phyloP scores from a whole-genome alignment of 2,113 vertebrate species.

The Phyllopteryx taeniolatus region DNA sequence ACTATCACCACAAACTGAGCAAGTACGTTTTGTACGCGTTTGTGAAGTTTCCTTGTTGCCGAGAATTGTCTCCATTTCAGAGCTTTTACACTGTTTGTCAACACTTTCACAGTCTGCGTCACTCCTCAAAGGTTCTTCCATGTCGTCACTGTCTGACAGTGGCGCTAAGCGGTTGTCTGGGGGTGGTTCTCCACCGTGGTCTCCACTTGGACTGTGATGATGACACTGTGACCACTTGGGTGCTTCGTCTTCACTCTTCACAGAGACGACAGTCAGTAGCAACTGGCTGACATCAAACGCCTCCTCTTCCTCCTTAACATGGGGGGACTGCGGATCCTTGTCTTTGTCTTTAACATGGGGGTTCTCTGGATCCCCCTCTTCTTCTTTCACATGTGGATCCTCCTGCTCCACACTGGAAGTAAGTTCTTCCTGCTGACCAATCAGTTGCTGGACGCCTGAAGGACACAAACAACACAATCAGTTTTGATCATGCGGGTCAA shows the following conservation, averaged over 20 bases:
- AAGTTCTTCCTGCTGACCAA: neutral
- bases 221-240: neutral
- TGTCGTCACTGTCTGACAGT: neutral
- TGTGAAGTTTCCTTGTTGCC: no score
- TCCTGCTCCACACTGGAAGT: neutral
- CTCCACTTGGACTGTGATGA: neutral
- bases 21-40: neutral
- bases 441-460: neutral
- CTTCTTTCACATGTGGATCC: neutral
- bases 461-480: neutral
- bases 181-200: neutral
- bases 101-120: neutral
- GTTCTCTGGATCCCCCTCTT: no score
- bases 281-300: neutral
- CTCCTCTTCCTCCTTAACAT: neutral
- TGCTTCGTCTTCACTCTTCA: neutral
- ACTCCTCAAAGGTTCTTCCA: neutral
- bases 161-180: neutral
- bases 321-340: no score
- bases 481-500: no score
- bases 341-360: neutral
- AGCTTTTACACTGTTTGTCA: neutral
- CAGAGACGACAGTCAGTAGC: neutral
- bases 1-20: no score
- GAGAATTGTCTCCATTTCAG: neutral